Conservation (phyloP, 2,888 invertebrate genomes). For the Galeopsomyia nigrocyanea region DNA sequence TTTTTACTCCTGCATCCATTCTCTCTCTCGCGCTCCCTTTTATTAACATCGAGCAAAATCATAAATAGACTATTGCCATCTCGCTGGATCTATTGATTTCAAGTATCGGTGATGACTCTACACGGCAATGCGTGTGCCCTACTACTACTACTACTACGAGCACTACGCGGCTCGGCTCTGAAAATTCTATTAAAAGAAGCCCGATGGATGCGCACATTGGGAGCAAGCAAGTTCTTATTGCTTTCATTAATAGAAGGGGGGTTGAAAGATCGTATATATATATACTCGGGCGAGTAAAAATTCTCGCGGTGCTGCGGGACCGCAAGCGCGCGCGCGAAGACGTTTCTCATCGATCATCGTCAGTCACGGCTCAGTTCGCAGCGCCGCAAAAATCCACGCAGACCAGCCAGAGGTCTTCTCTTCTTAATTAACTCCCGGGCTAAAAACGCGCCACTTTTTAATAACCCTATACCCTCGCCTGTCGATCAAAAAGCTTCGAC, state of each 20-base stretch:
- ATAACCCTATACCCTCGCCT: conserved; percentile 24
- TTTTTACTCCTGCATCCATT: too few relatives aligned
- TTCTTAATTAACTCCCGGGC: conserved; percentile 38
- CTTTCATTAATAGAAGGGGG: conserved; percentile 33
- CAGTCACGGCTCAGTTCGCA: conserved; percentile 53
- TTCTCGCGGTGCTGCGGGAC: conserved; percentile 29
- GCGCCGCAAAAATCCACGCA: conserved; percentile 20
- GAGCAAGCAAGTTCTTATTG: neutral
- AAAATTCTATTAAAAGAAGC: too few relatives aligned
- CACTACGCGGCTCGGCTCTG: too few relatives aligned
- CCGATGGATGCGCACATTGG: too few relatives aligned
- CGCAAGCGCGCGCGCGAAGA: conserved; percentile 43
- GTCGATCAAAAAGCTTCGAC: conserved; percentile 33
- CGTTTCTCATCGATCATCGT: conserved; percentile 62
- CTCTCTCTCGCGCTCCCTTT: too few relatives aligned
- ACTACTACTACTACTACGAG: too few relatives aligned
- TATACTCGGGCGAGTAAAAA: conserved; percentile 13
- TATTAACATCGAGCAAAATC: too few relatives aligned
- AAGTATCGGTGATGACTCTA: too few relatives aligned
- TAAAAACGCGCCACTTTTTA: conserved; percentile 34
- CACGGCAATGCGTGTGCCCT: too few relatives aligned
- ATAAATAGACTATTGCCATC: too few relatives aligned
- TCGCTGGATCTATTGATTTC: too few relatives aligned
- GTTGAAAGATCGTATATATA: conserved; percentile 41
- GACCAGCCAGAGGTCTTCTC: conserved; percentile 7